Conservation (phyloP, 1,140 invertebrate species). For the Diachasma alloeum region DNA sequence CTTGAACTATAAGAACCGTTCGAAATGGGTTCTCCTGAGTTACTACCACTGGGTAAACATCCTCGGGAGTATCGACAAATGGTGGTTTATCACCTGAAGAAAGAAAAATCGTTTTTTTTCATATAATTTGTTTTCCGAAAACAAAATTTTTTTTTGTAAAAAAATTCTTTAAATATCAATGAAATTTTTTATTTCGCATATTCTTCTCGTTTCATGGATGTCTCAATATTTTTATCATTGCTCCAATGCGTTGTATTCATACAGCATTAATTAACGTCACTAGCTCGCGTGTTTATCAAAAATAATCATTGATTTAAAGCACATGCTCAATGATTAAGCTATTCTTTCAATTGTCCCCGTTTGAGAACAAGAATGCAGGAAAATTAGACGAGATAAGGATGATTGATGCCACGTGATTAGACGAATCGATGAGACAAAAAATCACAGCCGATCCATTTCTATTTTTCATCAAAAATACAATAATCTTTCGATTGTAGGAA, state of each 20-base stretch:
- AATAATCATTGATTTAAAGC: not conserved
- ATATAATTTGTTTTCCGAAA: not conserved
- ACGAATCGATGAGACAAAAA: too few species aligned
- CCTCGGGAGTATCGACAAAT: constrained; percentile 66
- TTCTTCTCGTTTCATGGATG: too few species aligned
- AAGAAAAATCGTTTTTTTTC: not conserved
- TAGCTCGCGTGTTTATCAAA: not conserved
- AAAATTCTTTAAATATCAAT: too few species aligned
- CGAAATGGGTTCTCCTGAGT: constrained; percentile 65
- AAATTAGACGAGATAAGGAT: not conserved
- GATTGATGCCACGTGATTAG: not conserved
- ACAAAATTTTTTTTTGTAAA: not conserved
- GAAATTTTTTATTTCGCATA: too few species aligned
- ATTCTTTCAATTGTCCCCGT: not conserved
- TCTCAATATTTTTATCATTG: too few species aligned
- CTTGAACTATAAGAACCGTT: constrained; percentile 76
- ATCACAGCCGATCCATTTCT: too few species aligned
- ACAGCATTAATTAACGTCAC: not conserved
- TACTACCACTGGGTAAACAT: constrained; percentile 74
- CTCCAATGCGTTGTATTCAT: too few species aligned
- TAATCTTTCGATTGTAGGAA: too few species aligned
- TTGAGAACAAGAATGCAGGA: not conserved
- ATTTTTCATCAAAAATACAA: too few species aligned
- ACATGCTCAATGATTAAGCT: not conserved
- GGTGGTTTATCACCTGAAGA: constrained; percentile 60